Conservation (phyloP, 2,888 invertebrate species). For the Tetranychus truncatus region DNA sequence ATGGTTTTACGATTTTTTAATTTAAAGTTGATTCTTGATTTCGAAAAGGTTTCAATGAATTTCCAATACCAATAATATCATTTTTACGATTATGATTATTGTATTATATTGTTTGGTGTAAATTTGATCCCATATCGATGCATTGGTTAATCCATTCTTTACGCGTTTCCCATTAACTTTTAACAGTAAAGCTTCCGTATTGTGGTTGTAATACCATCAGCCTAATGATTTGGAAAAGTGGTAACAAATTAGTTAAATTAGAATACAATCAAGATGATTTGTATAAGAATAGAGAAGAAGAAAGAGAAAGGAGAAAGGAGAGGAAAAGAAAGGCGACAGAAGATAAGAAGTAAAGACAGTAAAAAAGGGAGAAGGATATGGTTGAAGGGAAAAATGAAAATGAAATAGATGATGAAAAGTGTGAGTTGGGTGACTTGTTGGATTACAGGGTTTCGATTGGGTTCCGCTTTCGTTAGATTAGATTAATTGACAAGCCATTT, state of each 20-base stretch:
- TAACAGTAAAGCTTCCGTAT: not conserved
- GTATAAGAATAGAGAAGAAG: not conserved
- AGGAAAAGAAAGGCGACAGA: not conserved
- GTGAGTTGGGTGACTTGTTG: slow-evolving; percentile 47
- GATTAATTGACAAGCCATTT: not conserved
- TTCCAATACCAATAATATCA: too few relatives aligned
- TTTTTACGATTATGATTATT: too few relatives aligned
- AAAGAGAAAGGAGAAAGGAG: not conserved
- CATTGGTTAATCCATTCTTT: too few relatives aligned
- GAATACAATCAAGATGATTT: not conserved
- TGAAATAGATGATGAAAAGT: not conserved
- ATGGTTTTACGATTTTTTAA: too few relatives aligned
- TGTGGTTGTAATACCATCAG: not conserved
- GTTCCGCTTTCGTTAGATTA: slow-evolving; percentile 70
- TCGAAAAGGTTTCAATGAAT: too few relatives aligned
- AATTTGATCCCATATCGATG: too few relatives aligned
- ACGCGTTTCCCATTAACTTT: not conserved
- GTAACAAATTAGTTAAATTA: not conserved
- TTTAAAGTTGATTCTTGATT: too few relatives aligned
- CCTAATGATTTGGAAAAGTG: not conserved
- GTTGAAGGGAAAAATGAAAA: not conserved
- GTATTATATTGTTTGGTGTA: too few relatives aligned
- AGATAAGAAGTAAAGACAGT: not conserved
- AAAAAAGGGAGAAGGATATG: not conserved
- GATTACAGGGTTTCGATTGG: slow-evolving; percentile 62